A percentile compares a stretch with the other conserved stretches of the same genome.
Evolutionary conservation across 2,113 vertebrate genomes (phyloP).

Genomic region (Carlito syrichta): DNA sequence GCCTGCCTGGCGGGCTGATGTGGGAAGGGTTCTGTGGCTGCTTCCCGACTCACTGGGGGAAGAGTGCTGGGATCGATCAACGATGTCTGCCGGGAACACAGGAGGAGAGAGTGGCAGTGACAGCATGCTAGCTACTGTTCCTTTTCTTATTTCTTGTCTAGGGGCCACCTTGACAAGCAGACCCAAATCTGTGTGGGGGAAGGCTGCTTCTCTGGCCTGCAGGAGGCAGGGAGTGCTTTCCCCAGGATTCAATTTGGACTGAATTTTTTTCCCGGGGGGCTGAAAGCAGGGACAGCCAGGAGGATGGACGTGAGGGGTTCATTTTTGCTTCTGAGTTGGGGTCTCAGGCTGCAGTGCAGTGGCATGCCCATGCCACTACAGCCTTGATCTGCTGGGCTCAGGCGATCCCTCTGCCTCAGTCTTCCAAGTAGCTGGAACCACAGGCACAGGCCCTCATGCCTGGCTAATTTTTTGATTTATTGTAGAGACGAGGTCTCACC

Average conservation of each 20-base stretch:
- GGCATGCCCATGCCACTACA: no score
- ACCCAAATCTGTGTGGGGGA: background rate
- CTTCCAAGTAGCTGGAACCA: no score
- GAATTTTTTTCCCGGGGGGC: background rate
- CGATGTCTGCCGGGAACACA: constrained; percentile 19
- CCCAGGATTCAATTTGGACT: background rate
- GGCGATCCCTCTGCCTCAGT: no score
- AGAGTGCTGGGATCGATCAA: background rate
- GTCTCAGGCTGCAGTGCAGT: no score
- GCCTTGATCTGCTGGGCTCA: no score
- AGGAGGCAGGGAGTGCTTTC: background rate
- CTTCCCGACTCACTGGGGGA: background rate
- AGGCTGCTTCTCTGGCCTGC: background rate
- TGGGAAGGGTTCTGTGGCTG: background rate
- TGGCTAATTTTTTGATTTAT: no score
- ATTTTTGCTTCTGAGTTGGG: no score
- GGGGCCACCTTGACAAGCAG: background rate
- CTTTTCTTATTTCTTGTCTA: background rate
- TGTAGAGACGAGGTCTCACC: no score
- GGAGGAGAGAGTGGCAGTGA: rapidly evolving
- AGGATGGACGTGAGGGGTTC: background rate
- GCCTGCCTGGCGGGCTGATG: background rate
- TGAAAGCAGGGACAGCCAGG: background rate
- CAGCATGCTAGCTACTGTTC: background rate
- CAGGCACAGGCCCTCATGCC: no score